A percentile compares a stretch with the other conserved stretches of the same genome.
Conservation (phyloP, 2,113 vertebrate species). For the Excalfactoria chinensis region DNA sequence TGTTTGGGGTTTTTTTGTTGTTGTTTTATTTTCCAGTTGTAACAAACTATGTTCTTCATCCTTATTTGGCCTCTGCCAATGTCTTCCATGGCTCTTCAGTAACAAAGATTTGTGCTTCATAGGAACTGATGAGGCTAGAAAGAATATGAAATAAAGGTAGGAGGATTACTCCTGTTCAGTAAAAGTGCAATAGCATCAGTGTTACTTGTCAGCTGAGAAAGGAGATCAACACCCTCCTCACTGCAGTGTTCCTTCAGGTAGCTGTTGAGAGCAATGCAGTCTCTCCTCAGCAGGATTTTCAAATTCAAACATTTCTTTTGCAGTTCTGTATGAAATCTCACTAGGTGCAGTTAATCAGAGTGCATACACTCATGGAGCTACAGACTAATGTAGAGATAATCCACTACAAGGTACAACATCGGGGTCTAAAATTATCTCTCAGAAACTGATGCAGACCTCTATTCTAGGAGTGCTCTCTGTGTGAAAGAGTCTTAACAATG, state of each 20-base stretch:
- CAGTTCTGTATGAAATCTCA: neutral
- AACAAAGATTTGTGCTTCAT: neutral
- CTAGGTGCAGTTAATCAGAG: neutral
- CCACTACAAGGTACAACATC: neutral
- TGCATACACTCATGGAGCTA: neutral
- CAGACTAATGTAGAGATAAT: neutral
- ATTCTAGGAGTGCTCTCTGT: neutral
- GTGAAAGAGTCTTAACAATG: neutral
- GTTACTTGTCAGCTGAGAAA: neutral
- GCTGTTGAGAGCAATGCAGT: neutral
- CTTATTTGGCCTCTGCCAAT: neutral
- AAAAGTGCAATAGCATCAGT: neutral
- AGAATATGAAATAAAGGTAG: neutral
- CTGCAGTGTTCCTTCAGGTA: neutral
- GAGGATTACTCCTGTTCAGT: neutral
- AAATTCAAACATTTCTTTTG: neutral
- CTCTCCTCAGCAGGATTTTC: neutral
- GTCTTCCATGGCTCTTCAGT: neutral
- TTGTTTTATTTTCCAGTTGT: neutral
- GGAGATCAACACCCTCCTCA: neutral
- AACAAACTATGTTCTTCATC: neutral
- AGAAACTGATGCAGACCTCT: neutral
- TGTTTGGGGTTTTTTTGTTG: neutral
- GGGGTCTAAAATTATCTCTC: neutral
- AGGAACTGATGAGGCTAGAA: neutral